phyloP scores from a whole-genome alignment of 2,888 invertebrate genomes.

The Drosophila nigricruria region DNA sequence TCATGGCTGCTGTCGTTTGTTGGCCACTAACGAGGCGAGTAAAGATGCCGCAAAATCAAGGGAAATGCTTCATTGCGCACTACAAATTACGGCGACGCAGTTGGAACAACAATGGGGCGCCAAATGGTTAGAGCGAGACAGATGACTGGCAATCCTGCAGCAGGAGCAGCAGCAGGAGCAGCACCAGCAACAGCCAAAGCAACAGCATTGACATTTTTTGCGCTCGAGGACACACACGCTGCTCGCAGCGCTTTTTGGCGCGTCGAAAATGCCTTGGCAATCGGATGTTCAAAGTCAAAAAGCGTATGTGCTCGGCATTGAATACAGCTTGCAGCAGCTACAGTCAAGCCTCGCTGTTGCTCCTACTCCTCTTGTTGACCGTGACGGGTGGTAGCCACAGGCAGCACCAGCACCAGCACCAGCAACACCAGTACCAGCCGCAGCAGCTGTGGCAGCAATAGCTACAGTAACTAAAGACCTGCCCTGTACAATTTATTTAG shows the following conservation, averaged over 20 bases:
- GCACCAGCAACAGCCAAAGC: conserved; percentile 20
- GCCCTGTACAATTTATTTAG: conserved; percentile 72
- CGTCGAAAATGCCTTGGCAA: conserved; percentile 69
- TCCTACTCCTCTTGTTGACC: conserved; percentile 26
- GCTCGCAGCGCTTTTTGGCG: conserved; percentile 17
- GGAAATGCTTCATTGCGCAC: conserved; percentile 83
- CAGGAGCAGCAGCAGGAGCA: conserved; percentile 19
- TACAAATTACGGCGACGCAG: conserved; percentile 81
- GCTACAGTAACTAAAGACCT: conserved; percentile 32
- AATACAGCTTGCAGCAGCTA: conserved; percentile 49
- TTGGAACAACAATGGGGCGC: conserved; percentile 78
- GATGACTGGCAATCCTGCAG: conserved; percentile 30
- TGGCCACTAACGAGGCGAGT: conserved; percentile 82
- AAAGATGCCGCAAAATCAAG: conserved; percentile 83
- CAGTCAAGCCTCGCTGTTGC: conserved; percentile 18
- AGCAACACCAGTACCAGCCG: not conserved
- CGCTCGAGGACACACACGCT: conserved; percentile 73
- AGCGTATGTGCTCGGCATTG: conserved; percentile 77
- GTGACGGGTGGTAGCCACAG: conserved; percentile 34
- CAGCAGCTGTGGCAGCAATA: not conserved
- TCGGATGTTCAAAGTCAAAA: conserved; percentile 81
- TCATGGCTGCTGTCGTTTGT: conserved; percentile 80
- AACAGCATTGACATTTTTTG: conserved; percentile 74
- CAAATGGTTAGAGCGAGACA: conserved; percentile 43
- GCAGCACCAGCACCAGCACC: not conserved